phyloP scores from a whole-genome alignment of 2,888 invertebrate species.

The Leucophenga maculata region DNA sequence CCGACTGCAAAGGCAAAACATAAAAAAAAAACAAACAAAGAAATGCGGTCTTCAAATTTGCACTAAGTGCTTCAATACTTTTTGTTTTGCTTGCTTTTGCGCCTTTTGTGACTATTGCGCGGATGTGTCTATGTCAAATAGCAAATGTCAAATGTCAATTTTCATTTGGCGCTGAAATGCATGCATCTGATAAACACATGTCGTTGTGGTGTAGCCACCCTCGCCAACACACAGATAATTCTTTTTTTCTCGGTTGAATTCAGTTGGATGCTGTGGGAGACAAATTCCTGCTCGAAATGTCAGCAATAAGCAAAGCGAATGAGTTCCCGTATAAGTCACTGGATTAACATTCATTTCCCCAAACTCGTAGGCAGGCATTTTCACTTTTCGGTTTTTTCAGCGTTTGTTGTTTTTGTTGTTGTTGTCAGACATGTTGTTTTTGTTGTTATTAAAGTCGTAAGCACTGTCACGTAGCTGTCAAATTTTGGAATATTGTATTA shows the following conservation, averaged over 20 bases:
- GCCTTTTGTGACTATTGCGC: constrained; percentile 26
- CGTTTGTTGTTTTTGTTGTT: not conserved
- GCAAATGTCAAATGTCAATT: constrained; percentile 50
- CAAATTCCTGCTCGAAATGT: constrained; percentile 18
- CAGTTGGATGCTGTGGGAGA: constrained; percentile 18
- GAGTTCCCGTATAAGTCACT: not conserved
- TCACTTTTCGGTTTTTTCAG: constrained; percentile 2
- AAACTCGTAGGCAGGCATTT: not conserved
- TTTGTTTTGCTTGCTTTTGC: constrained; percentile 37
- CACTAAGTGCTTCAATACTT: not conserved
- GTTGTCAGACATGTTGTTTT: constrained; percentile 43
- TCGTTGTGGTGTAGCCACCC: constrained; percentile 25
- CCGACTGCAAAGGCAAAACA: not conserved
- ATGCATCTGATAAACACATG: constrained; percentile 55
- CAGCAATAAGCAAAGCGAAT: constrained; percentile 1
- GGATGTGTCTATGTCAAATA: constrained; percentile 28
- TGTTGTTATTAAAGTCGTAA: constrained; percentile 60
- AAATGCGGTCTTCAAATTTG: not conserved
- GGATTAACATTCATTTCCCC: constrained; percentile 21
- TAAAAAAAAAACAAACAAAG: too few species aligned
- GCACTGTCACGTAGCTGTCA: constrained; percentile 65
- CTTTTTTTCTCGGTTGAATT: not conserved
- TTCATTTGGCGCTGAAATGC: constrained; percentile 41
- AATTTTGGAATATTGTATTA: constrained; percentile 59
- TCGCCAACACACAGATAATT: not conserved